Evolutionary conservation across 2,888 invertebrate species (phyloP), one percentile per base, ranked within the genome.

Genomic region (Meghimatium bilineatum): DNA sequence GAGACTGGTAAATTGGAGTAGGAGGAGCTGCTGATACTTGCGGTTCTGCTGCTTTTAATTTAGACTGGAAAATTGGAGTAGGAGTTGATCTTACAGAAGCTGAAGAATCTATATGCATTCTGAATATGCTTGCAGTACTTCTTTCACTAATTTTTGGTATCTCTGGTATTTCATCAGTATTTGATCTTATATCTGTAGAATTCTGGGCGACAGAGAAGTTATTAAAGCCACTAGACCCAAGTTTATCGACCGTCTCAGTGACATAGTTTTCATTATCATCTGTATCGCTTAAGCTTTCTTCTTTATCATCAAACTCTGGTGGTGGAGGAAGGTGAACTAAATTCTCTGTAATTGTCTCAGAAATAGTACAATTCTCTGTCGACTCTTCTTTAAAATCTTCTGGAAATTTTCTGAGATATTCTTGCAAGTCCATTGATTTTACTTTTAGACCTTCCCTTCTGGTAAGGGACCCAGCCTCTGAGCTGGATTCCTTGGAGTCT

Each of bases 291-390:
- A 44, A 29, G 20, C 2, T 49, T 34, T 89, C 87, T 69, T 88
- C 87, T 49, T 87, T 88, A 71, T 86, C 86, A 52, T 80, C 85
- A 79, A 88, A 87, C 80, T 87, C 87, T 20, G 85, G 83, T 12
- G 88, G 87, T 29, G 88, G 87, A 12, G 87, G 86, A 17, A 88
- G 80, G 0, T 82, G 83, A 20, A 84, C 85, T 2, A 83, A 38
- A 29, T 82, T 80, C 32, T 85, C 82, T 36, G 78, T 56, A 17
- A 87, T 87, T 72, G 86, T 85, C 32, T 86, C 85, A 63, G 66
- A 82, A 60, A 84, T 52, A 32, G 79, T 74, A 66, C 82, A 82
- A 3, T 29, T n/a, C 14, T 71, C 71, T n/a, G 29, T 1, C 34
- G n/a, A 14, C 1, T 72, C 44, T 26, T 72, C 72, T 8, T n/a